Conservation (phyloP, 2,797 vertebrate species). For the Erpetoichthys calabaricus region DNA sequence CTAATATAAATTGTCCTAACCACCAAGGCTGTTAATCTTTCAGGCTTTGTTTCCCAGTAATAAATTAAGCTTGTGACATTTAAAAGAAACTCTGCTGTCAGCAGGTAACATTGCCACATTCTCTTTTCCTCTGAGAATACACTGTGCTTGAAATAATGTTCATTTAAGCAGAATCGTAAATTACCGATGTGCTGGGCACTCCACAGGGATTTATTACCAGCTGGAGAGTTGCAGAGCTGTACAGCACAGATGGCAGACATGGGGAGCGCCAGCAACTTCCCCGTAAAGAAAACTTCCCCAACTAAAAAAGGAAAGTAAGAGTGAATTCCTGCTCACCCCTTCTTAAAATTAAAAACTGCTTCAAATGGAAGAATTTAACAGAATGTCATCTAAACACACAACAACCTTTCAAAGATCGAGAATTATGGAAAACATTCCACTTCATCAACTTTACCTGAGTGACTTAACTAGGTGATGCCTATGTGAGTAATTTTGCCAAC, state of each 20-base stretch:
- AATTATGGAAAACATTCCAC: too few relatives aligned
- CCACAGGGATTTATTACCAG: background rate
- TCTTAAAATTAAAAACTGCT: too few relatives aligned
- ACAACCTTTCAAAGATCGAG: too few relatives aligned
- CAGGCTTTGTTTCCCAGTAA: slow-evolving; percentile 19
- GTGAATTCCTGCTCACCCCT: too few relatives aligned
- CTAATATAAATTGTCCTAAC: slow-evolving; percentile 7
- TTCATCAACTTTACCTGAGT: too few relatives aligned
- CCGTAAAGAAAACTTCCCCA: too few relatives aligned
- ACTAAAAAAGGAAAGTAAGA: too few relatives aligned
- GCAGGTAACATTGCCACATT: background rate
- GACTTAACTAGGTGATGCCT: too few relatives aligned
- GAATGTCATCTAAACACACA: too few relatives aligned
- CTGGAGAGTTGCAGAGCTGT: background rate
- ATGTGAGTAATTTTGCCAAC: too few relatives aligned
- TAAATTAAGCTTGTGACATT: slow-evolving; percentile 18
- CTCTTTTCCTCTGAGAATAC: background rate
- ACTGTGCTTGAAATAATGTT: slow-evolving; percentile 7
- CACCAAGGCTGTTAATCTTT: slow-evolving; percentile 14
- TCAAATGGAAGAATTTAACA: too few relatives aligned
- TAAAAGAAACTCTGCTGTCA: background rate
- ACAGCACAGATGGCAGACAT: background rate
- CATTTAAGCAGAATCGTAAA: slow-evolving; percentile 9
- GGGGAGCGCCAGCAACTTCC: too few relatives aligned
- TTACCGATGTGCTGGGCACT: slow-evolving; percentile 1